Evolutionary conservation across 2,113 vertebrate species (phyloP).

Genomic region (Sebastes schlegelii): DNA sequence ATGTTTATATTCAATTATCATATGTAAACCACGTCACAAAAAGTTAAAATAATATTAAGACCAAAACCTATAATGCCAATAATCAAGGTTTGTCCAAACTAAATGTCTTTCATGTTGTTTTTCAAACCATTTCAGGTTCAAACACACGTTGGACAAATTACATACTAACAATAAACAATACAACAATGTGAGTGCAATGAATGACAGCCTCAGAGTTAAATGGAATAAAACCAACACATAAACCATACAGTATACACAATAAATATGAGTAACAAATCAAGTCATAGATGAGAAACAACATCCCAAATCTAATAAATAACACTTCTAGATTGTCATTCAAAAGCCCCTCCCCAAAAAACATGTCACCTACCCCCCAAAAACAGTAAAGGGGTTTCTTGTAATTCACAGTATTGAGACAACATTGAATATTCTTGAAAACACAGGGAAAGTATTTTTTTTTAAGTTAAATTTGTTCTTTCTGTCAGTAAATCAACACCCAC

Average conservation of each 20-base stretch:
- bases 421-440: slow-evolving; percentile 17
- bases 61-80: neutral
- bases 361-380: neutral
- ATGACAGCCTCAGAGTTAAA: slow-evolving; percentile 15
- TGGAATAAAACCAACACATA: slow-evolving; percentile 6
- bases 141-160: slow-evolving; percentile 1
- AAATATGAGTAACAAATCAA: slow-evolving; percentile 34
- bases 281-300: slow-evolving; percentile 14
- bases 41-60: neutral
- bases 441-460: slow-evolving; percentile 2
- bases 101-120: slow-evolving; percentile 14
- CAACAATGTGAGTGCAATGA: slow-evolving; percentile 7
- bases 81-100: slow-evolving; percentile 17
- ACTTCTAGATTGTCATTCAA: slow-evolving; percentile 49
- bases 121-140: slow-evolving; percentile 16
- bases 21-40: slow-evolving; percentile 12
- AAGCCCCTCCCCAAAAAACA: neutral
- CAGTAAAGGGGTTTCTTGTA: neutral
- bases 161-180: slow-evolving; percentile 3
- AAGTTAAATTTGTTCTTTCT: slow-evolving; percentile 34
- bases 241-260: neutral
- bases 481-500: slow-evolving; percentile 26
- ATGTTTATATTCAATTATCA: slow-evolving; percentile 16
- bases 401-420: slow-evolving; percentile 37
- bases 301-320: neutral